Conservation (phyloP, 2,113 vertebrate species). For the Campylomormyrus numenius region DNA sequence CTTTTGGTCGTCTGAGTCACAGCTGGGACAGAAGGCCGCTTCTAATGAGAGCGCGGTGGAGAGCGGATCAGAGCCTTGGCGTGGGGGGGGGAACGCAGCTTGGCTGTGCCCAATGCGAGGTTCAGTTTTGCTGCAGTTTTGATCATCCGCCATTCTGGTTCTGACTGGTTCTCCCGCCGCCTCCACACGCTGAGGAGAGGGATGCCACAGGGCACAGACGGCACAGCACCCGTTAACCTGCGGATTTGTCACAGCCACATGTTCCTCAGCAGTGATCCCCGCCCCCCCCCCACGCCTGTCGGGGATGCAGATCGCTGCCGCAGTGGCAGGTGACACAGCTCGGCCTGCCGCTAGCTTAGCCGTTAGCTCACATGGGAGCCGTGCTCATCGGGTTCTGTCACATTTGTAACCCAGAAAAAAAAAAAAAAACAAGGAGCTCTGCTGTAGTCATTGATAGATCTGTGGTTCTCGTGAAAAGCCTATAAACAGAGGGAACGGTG, state of each 20-base stretch:
- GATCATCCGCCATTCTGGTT: neutral
- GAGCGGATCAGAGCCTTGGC: neutral
- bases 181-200: neutral
- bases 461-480: conserved; percentile 15
- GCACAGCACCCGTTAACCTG: neutral
- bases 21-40: neutral
- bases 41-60: conserved; percentile 8
- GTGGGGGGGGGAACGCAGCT: neutral
- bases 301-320: neutral
- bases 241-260: too few relatives aligned
- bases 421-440: conserved; percentile 4
- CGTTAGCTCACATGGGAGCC: neutral
- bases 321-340: neutral
- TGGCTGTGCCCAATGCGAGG: neutral
- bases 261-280: neutral
- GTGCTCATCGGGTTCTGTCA: neutral
- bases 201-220: neutral
- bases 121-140: neutral
- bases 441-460: conserved; percentile 33
- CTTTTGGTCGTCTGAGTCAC: neutral
- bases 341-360: neutral
- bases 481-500: conserved; percentile 24
- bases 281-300: neutral
- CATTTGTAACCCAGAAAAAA: conserved; percentile 15
- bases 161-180: neutral